Conservation (phyloP, 2,113 vertebrate species). For the Heterotilapia buettikoferi region DNA sequence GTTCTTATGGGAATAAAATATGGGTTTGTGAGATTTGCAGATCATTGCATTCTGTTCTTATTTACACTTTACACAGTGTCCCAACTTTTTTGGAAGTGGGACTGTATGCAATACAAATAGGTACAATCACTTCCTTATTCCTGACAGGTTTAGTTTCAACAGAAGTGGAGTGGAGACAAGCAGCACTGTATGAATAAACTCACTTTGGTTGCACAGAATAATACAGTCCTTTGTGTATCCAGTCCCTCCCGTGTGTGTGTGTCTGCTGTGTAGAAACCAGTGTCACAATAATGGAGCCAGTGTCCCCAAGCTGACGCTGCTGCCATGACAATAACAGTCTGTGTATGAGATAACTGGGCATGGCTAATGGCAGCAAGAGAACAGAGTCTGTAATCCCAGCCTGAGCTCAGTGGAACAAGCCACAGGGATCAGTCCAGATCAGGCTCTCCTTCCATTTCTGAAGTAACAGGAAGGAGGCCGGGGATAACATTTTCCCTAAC, state of each 20-base stretch:
- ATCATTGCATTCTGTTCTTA: not conserved
- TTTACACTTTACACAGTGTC: not conserved
- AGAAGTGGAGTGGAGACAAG: not conserved
- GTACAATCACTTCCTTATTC: not conserved
- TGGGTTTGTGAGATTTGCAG: not conserved
- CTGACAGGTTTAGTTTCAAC: not conserved
- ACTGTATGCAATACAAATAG: not conserved
- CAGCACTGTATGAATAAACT: constrained; percentile 18
- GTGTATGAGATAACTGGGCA: constrained; percentile 8
- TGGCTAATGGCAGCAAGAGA: constrained; percentile 40
- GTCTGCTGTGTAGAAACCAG: constrained; percentile 36
- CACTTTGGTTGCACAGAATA: not conserved
- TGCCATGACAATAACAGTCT: constrained; percentile 56
- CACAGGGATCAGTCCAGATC: not conserved
- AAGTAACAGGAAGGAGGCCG: not conserved
- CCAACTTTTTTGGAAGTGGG: not conserved
- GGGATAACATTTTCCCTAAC: not conserved
- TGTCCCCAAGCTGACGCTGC: constrained; percentile 52
- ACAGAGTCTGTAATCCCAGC: constrained; percentile 24
- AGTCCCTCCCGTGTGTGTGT: constrained; percentile 16
- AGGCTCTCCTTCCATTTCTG: not conserved
- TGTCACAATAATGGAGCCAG: constrained; percentile 51
- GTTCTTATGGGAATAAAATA: not conserved
- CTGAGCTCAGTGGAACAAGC: not conserved
- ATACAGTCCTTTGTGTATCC: constrained; percentile 49